These are phyloP conservation scores for Castor canadensis DNA, from an alignment of 2,113 vertebrate species.

Conservation along the genomic window DNA sequence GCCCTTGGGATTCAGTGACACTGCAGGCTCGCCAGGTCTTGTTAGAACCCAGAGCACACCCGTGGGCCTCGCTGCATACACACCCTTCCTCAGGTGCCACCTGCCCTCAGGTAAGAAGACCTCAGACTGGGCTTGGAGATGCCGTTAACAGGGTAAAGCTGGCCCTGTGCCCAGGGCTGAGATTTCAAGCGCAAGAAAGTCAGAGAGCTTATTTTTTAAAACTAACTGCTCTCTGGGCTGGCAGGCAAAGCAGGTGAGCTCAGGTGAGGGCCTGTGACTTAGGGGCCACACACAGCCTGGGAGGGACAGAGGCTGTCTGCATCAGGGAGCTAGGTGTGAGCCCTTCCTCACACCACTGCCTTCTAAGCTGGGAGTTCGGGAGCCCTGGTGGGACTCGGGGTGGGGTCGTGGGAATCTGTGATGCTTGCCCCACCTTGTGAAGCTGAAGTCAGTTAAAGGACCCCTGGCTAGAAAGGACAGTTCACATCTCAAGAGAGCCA, in stretches of 20 bases:
- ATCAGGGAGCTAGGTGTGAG: neutral
- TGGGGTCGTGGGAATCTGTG: neutral
- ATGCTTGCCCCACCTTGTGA: neutral
- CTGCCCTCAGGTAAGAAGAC: neutral
- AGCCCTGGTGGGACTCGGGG: neutral
- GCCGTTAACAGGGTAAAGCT: neutral
- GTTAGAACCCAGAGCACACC: neutral
- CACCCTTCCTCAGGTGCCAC: neutral
- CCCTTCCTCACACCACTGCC: neutral
- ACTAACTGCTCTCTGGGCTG: neutral
- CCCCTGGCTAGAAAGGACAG: neutral
- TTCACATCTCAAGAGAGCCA: neutral
- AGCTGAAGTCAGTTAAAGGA: neutral
- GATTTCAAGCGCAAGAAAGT: neutral
- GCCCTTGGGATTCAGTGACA: neutral
- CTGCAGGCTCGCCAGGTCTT: fast-evolving
- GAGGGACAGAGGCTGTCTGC: fast-evolving
- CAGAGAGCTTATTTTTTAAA: neutral
- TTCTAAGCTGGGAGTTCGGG: neutral
- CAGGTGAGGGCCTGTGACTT: no score
- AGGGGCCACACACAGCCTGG: neutral
- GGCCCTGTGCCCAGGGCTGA: no score
- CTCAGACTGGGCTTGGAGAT: neutral
- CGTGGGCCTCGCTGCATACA: neutral
- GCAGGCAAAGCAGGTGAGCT: neutral